Conservation (phyloP, 2,888 invertebrate genomes). For the Kryphioiulus occultus region DNA sequence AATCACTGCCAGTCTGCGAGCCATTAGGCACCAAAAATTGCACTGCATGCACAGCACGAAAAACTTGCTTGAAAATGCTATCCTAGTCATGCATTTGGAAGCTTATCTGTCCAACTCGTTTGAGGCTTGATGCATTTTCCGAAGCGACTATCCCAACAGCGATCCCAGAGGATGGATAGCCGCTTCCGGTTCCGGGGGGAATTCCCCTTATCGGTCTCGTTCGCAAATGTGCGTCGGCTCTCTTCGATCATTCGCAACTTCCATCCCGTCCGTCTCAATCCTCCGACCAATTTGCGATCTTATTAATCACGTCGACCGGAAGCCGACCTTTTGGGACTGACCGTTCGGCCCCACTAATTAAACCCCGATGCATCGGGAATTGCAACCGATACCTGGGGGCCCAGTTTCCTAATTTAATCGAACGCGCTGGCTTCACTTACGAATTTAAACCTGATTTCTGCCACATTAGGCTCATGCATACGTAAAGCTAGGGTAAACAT, state of each 20-base stretch:
- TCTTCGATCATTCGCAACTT: background rate
- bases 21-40: no score
- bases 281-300: background rate
- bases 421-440: background rate
- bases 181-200: background rate
- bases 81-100: no score
- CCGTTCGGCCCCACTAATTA: background rate
- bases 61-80: no score
- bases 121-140: no score
- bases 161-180: background rate
- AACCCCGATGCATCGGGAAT: background rate
- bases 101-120: no score
- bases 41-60: no score
- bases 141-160: no score
- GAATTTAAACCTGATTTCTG: conserved; percentile 1
- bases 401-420: background rate
- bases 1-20: no score
- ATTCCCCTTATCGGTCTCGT: background rate
- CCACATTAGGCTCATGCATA: conserved; percentile 17
- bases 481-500: background rate
- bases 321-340: background rate
- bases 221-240: background rate
- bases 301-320: conserved; percentile 1
- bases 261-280: background rate
- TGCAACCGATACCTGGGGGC: background rate